These are phyloP conservation scores for Kryptopterus vitreolus DNA, from an alignment of 2,797 vertebrate genomes.

Conservation along the genomic window DNA sequence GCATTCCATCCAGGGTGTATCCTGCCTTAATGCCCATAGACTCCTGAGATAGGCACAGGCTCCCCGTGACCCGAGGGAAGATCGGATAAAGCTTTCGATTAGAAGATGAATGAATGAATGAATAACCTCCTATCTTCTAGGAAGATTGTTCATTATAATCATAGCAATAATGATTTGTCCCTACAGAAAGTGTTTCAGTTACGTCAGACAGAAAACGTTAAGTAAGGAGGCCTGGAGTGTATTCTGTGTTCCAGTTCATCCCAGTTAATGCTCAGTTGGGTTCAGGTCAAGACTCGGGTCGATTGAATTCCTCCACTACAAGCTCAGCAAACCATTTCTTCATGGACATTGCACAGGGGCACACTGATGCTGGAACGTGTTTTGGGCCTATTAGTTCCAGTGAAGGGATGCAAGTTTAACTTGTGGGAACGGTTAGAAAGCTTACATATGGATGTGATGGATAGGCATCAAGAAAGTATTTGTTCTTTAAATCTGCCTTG, in stretches of 20 bases:
- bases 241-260: neutral
- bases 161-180: neutral
- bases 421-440: neutral
- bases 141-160: constrained; percentile 13
- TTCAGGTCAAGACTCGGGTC: neutral
- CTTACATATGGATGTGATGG: neutral
- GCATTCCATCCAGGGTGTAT: too few species aligned
- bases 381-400: neutral
- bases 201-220: neutral
- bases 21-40: too few species aligned
- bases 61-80: too few species aligned
- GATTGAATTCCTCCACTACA: neutral
- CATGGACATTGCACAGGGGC: neutral
- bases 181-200: neutral
- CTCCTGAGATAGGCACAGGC: too few species aligned
- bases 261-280: neutral
- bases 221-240: neutral
- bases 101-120: too few species aligned
- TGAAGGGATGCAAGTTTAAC: neutral
- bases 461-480: neutral
- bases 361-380: neutral
- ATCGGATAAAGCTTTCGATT: too few species aligned
- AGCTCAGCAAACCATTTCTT: neutral
- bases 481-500: constrained; percentile 48
- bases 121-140: neutral